Evolutionary conservation across 2,888 invertebrate species (phyloP).

Genomic region (Rhamnusium bicolor): DNA sequence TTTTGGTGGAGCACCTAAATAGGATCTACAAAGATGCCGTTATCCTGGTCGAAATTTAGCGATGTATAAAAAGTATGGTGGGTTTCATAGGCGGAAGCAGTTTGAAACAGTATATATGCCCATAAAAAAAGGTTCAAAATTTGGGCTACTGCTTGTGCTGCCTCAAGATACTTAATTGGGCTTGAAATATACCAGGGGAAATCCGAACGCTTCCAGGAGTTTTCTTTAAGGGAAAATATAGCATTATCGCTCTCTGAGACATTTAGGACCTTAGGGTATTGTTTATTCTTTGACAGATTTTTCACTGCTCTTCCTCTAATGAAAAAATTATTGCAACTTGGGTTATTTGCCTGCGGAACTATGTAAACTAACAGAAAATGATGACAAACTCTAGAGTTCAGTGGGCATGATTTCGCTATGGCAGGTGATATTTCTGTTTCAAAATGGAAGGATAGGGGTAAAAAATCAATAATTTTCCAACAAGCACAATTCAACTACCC

Average conservation of each 20-base stretch:
- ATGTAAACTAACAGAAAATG: slow-evolving; percentile 53
- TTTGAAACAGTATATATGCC: slow-evolving; percentile 36
- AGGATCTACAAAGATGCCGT: slow-evolving; percentile 32
- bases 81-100: slow-evolving; percentile 40
- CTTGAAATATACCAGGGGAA: no score
- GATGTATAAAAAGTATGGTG: slow-evolving; percentile 42
- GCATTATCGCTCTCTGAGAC: slow-evolving; percentile 52
- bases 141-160: no score
- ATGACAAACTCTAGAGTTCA: no score
- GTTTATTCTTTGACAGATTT: slow-evolving; percentile 59
- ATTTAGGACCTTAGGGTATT: slow-evolving; percentile 53
- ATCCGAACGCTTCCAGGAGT: no score
- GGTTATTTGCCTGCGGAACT: slow-evolving; percentile 60
- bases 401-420: neutral
- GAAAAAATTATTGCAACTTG: slow-evolving; percentile 46
- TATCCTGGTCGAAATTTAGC: slow-evolving; percentile 28
- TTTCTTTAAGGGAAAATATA: slow-evolving; percentile 54
- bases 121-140: slow-evolving; percentile 38
- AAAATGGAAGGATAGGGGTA: neutral
- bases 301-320: slow-evolving; percentile 56
- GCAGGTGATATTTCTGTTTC: neutral
- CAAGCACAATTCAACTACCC: neutral
- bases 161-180: no score
- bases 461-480: neutral
- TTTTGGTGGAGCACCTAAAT: slow-evolving; percentile 35